Percentiles rank a stretch among this genome's conserved stretches.
Evolutionary conservation across 2,888 invertebrate genomes (phyloP).

Genomic region (Apamea monoglypha): DNA sequence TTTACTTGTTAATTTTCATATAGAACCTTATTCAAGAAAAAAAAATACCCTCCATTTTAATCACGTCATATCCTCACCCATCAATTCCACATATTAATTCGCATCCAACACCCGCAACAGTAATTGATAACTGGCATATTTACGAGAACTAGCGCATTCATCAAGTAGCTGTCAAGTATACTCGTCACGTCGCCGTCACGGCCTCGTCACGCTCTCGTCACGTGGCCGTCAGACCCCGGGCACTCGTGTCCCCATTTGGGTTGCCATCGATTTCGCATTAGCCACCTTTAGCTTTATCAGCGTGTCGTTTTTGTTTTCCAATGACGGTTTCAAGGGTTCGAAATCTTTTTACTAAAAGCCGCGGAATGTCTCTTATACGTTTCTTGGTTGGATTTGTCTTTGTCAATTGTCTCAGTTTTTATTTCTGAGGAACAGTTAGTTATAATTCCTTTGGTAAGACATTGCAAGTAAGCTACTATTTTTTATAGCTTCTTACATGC

Average conservation of each 20-base stretch:
- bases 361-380: slow-evolving; percentile 35
- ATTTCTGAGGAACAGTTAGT: neutral
- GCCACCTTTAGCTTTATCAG: slow-evolving; percentile 76
- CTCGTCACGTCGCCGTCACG: slow-evolving; percentile 60
- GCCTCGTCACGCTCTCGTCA: slow-evolving; percentile 62
- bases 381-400: slow-evolving; percentile 49
- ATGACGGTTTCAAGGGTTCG: slow-evolving; percentile 56
- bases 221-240: slow-evolving; percentile 50
- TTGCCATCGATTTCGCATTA: slow-evolving; percentile 84
- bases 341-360: slow-evolving; percentile 47
- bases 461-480: neutral
- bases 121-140: slow-evolving; percentile 62
- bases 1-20: neutral
- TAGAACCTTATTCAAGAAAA: neutral
- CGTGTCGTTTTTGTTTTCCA: slow-evolving; percentile 68
- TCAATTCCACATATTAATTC: slow-evolving; percentile 39
- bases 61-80: neutral
- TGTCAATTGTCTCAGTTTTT: slow-evolving; percentile 43
- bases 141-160: slow-evolving; percentile 60
- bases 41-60: neutral
- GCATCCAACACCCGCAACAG: slow-evolving; percentile 9
- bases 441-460: neutral
- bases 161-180: slow-evolving; percentile 65
- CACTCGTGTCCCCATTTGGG: slow-evolving; percentile 63
- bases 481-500: neutral